A percentile compares a stretch with the other conserved stretches of the same genome.
Evolutionary conservation across 2,113 vertebrate species (phyloP).

Genomic region (Myrmecophaga tridactyla): DNA sequence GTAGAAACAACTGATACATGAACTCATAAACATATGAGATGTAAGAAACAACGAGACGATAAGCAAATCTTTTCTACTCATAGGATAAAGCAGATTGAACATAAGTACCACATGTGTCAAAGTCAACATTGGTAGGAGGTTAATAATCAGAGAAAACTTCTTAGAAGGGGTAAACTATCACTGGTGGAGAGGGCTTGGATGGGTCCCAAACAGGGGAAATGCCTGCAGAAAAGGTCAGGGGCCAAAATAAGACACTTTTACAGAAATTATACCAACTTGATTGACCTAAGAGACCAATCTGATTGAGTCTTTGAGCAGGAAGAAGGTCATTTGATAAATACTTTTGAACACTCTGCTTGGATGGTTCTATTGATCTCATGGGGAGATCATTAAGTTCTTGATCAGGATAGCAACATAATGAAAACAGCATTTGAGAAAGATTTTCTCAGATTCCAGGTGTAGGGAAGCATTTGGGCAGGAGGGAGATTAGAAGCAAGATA

Average conservation of each 20-base stretch:
- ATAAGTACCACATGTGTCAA: constrained; percentile 5
- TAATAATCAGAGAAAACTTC: not conserved
- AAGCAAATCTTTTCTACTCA: constrained; percentile 27
- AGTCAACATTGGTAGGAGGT: not conserved
- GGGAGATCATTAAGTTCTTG: not conserved
- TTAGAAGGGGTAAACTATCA: not conserved
- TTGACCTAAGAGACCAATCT: constrained; percentile 4
- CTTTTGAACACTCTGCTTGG: not conserved
- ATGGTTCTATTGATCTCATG: not conserved
- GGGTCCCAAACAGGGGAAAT: not conserved
- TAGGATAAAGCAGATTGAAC: not conserved
- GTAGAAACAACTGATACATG: constrained; percentile 1
- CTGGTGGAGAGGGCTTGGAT: not conserved
- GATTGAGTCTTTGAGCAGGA: not conserved
- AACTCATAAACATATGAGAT: too few relatives aligned
- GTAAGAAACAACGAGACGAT: constrained; percentile 28
- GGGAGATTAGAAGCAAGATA: not conserved
- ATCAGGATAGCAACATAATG: not conserved
- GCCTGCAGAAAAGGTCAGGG: not conserved
- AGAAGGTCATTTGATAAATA: not conserved
- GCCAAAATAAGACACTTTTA: not conserved
- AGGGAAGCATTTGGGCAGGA: not conserved
- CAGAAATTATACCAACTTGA: not conserved
- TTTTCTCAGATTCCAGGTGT: not conserved
- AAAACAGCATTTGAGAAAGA: not conserved